Conservation (phyloP, 2,797 vertebrate genomes). For the Microctenopoma stevenorrisi region DNA sequence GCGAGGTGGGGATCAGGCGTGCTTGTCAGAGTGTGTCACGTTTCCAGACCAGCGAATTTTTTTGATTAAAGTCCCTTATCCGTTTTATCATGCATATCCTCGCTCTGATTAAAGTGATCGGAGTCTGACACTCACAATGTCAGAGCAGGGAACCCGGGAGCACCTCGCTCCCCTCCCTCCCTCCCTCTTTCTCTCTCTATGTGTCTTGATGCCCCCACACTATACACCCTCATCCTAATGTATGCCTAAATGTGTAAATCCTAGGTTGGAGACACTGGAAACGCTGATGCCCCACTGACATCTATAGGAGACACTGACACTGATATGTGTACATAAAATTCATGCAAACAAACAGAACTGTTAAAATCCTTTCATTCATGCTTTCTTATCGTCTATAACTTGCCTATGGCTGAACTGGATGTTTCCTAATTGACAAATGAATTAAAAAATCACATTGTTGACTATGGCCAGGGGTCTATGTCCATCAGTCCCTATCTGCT, state of each 20-base stretch:
- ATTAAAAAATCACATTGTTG: no score
- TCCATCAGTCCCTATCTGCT: not conserved
- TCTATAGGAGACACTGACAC: slow-evolving; percentile 39
- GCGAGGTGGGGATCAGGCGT: slow-evolving; percentile 86
- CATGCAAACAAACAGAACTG: slow-evolving; percentile 19
- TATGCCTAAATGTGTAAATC: slow-evolving; percentile 94
- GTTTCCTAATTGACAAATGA: no score
- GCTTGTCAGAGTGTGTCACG: slow-evolving; percentile 97
- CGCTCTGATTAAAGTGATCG: slow-evolving; percentile 99
- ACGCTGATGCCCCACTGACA: slow-evolving; percentile 69
- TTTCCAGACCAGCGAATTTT: slow-evolving; percentile 99
- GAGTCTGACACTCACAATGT: slow-evolving; percentile 99
- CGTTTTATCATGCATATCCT: slow-evolving; percentile 99
- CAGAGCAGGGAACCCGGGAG: slow-evolving; percentile 90
- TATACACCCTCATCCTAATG: slow-evolving; percentile 42
- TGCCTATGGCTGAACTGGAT: no score
- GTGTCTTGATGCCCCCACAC: slow-evolving; percentile 27
- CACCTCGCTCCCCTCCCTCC: slow-evolving; percentile 75
- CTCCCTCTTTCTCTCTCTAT: slow-evolving; percentile 38
- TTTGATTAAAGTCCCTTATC: slow-evolving; percentile 99
- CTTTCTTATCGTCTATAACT: not conserved
- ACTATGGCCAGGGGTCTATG: no score
- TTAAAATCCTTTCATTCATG: no score
- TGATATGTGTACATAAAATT: slow-evolving; percentile 17
- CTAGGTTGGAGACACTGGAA: slow-evolving; percentile 53